Evolutionary conservation across 2,797 vertebrate genomes (phyloP), one percentile per base, ranked within the genome.

Genomic region (Tenualosa thibaudeaui): DNA sequence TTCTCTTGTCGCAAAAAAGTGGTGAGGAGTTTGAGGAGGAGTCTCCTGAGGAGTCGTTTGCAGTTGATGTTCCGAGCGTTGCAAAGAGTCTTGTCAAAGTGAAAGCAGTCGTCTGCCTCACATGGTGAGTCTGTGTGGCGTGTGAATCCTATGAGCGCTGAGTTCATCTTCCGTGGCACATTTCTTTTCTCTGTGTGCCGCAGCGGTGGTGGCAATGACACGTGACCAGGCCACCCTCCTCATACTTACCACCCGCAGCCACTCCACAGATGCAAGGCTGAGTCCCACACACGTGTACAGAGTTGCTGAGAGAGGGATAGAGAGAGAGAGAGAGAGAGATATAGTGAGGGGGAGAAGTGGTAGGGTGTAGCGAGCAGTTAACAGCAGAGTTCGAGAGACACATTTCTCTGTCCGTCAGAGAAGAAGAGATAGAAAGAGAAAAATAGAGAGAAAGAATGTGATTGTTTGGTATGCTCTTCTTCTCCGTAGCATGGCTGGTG

Each of bases 401-500:
- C 54, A 56, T 56, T 56, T 56, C 54, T 56, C 54, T 56, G 54
- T 56, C 17, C 54, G 22, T 56, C 54, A 22, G 54, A 22, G 54
- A 56, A 22, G 17, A 37, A 15, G 12, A 37, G 65, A 71, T 13
- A 15, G 26, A 17, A 49, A 43, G 4, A 75, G 68, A 15, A 5
- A 19, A 37, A 75, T 37, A 75, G 37, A 22, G 40, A 22, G 56
- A 40, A 22, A 3, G 22, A 4, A 46, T 83, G 83, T 86, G 85
- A 89, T 75, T 68, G 62, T 68, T 85, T 58, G 62, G 71, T 83
- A 24, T 24, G 46, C 46, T 86, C 58, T 87, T 50, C 82, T 81
- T 85, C 87, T 85, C 87, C 81, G 87, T 88, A 56, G 88, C 56
- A 62, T 43, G 56, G 87, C 89, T 81, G 31, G 89, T 93, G 92